phyloP scores from a whole-genome alignment of 2,888 invertebrate species.

The Drosophila acutilabella region DNA sequence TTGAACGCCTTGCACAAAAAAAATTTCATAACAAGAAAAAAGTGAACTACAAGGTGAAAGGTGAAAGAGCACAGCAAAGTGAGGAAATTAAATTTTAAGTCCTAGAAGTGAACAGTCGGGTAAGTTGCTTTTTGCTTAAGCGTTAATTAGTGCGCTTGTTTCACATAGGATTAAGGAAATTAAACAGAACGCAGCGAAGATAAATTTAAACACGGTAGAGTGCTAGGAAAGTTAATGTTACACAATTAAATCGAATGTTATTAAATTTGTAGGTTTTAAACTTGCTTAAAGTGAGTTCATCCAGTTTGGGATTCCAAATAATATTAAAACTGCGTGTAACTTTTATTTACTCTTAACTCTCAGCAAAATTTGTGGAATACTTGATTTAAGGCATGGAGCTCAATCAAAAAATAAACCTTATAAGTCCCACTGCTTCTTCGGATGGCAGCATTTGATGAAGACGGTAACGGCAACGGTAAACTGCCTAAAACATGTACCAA shows the following conservation, averaged over 20 bases:
- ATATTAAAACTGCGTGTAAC: not conserved
- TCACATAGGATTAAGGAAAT: constrained; percentile 28
- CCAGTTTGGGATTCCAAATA: not conserved
- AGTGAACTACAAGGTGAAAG: constrained; percentile 33
- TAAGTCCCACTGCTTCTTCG: constrained; percentile 6
- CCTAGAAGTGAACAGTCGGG: constrained; percentile 28
- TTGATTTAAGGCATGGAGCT: constrained; percentile 9
- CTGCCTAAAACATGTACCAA: constrained; percentile 31
- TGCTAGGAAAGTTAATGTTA: not conserved
- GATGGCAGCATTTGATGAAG: constrained; percentile 1
- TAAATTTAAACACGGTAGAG: not conserved
- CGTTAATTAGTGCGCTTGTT: constrained; percentile 41
- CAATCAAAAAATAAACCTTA: constrained; percentile 27
- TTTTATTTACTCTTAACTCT: constrained; percentile 1
- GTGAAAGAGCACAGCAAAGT: constrained; percentile 20
- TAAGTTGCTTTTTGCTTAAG: constrained; percentile 43
- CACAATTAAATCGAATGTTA: not conserved
- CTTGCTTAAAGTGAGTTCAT: not conserved
- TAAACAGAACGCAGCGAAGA: constrained; percentile 11
- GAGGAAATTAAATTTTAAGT: constrained; percentile 21
- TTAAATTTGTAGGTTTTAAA: too few species aligned
- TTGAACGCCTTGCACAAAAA: constrained; percentile 2
- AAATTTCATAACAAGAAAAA: not conserved
- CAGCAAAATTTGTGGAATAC: constrained; percentile 7
- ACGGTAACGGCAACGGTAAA: constrained; percentile 14